These are phyloP conservation scores for Melanotaenia nigrans DNA, from an alignment of 2,797 vertebrate species.

Conservation along the genomic window DNA sequence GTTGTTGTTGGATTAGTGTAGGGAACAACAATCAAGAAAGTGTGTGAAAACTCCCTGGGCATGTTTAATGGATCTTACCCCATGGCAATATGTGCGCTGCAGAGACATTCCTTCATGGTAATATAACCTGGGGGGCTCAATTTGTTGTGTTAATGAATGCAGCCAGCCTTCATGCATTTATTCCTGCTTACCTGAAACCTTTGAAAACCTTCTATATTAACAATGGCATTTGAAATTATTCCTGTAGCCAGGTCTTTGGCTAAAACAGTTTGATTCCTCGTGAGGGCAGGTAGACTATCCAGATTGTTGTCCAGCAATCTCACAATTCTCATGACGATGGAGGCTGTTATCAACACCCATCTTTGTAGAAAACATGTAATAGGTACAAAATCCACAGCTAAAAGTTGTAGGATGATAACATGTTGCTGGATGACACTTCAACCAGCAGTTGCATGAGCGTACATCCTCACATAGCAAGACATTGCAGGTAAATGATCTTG, in stretches of 20 bases:
- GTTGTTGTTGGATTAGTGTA: neutral
- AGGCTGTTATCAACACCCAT: neutral
- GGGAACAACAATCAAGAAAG: conserved; percentile 3
- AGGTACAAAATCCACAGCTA: too few species aligned
- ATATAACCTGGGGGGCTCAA: neutral
- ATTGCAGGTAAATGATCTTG: too few species aligned
- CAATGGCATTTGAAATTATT: neutral
- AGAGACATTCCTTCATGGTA: conserved; percentile 4
- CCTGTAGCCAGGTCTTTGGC: neutral
- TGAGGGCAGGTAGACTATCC: neutral
- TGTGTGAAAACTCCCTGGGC: conserved; percentile 6
- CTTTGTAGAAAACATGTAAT: neutral
- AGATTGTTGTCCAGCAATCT: neutral
- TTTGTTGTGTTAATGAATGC: neutral
- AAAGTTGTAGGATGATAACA: too few species aligned
- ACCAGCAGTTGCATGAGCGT: neutral
- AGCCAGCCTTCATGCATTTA: neutral
- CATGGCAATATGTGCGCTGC: neutral
- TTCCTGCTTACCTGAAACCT: conserved; percentile 3
- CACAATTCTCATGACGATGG: neutral
- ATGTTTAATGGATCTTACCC: conserved; percentile 1
- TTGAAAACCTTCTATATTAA: neutral
- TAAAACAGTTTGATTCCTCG: neutral
- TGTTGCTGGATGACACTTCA: neutral
- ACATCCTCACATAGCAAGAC: neutral